Evolutionary conservation across 2,797 vertebrate genomes (phyloP), one percentile per base, ranked within the genome.

Genomic region (Premnoplex brunnescens): DNA sequence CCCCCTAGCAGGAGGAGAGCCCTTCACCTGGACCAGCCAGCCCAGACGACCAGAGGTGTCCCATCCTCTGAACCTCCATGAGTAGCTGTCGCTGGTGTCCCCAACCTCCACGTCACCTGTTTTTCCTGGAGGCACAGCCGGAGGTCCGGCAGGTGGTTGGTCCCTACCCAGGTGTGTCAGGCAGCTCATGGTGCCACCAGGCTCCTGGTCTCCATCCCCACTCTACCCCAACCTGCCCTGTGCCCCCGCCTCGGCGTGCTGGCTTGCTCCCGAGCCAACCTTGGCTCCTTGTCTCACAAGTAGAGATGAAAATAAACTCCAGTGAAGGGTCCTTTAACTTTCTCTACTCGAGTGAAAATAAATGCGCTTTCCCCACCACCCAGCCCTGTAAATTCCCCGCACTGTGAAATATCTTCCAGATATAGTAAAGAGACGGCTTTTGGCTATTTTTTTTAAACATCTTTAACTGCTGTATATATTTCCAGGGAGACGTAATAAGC

Each of bases 391-490:
- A 96, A 96, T 92, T 95, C 91, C 82, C 95, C 5, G 26, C 80
- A 15, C 91, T 90, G 91, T 91, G 96, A 95, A 97, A 96, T 96
- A 94, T 97, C 96, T 97, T 97, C 96, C 96, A 97, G 96, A 97
- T 97, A 97, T 97, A 97, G 96, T 96, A 96, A 97, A 96, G 91
- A 96, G 94, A 92, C 9, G 77, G 82, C 91, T 93, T 95, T 90
- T 1, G 15, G 67, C 88, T 92, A 86, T 93, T 97, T 94, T 95
- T 96, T 95, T 96, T 90, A 97, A 97, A 97, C 96, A 96, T 96
- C 96, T 96, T 93, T 95, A 96, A 95, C 96, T 94, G 96, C 95
- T 97, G 96, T 97, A 94, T 97, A 97, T 93, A 96, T 96, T 97
- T 95, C 93, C 95, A 97, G 88, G 93, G 96, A 97, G 95, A 96